Base-by-base conservation (phyloP, 1,140 invertebrate genomes). In the Cydia splendana region DNA sequence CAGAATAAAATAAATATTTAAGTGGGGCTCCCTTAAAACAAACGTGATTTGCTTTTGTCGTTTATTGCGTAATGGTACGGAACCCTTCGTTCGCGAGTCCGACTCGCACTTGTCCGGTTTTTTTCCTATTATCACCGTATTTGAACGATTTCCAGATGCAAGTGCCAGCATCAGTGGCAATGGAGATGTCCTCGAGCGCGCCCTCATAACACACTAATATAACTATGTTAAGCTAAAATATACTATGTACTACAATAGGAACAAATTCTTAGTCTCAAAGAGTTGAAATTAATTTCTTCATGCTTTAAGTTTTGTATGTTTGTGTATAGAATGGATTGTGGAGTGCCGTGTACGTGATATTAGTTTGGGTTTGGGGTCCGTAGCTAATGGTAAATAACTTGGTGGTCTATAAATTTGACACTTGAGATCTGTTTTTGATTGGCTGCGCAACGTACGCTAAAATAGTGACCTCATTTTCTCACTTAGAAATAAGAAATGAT, bases 241-340 rank as follows among this genome's bases (percentile, higher is more conserved):
- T 85, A 86, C 76, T 88, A 87, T 87, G 79, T 88, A 84, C 80
- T 88, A 87, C 84, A 85, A 84, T 91, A 91, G 87, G 90, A 91
- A 91, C 90, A 91, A 93, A 93, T 88, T 82, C 78, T 83, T 90
- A 89, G 87, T 88, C 85, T 89, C 86, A 86, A 88, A 42, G 79
- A 82, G 84, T 85, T 83, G 73, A 78, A 77, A 87, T 85, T 85
- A 82, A 81, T 85, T 87, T 88, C 85, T 87, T 91, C 86, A 87
- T 88, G 91, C 89, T 93, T 91, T 93, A 91, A 93, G 86, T 91
- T 91, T 83, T 78, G 76, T 83, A 83, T 83, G 85, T 85, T 84
- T 88, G 80, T 77, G 75, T 82, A 84, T 80, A 62, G 85, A 85
- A 85, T 74, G 75, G 81, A n/a, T 42, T 62, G 79, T 77, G 76